Percentiles rank a stretch among this genome's conserved stretches.
These are phyloP conservation scores for Lepilemur septentrionalis DNA, from an alignment of 2,797 vertebrate species.

Conservation along the genomic window DNA sequence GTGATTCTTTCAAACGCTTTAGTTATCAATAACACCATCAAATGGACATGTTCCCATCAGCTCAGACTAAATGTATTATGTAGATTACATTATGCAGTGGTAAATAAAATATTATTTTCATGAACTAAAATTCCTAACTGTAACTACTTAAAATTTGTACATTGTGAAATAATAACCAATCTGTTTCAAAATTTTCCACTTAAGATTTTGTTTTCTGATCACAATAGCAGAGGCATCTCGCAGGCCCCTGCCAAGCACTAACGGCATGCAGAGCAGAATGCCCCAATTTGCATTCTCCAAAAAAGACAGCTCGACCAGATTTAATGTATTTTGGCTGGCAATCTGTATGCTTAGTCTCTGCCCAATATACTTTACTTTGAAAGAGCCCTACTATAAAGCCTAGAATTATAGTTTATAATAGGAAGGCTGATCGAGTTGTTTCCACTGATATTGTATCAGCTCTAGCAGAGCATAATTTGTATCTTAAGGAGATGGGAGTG, in stretches of 20 bases:
- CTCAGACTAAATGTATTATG: neutral
- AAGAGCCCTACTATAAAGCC: slow-evolving; percentile 68
- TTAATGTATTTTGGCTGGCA: slow-evolving; percentile 73
- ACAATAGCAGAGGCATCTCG: slow-evolving; percentile 9
- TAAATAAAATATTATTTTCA: neutral
- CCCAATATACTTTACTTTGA: slow-evolving; percentile 70
- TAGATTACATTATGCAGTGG: neutral
- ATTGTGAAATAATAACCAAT: slow-evolving; percentile 39
- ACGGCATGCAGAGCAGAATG: slow-evolving; percentile 20
- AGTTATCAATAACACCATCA: neutral
- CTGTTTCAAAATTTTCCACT: slow-evolving; percentile 30
- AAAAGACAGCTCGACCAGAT: slow-evolving; percentile 68
- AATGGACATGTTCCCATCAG: neutral
- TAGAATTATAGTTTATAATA: slow-evolving; percentile 76
- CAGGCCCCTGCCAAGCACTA: slow-evolving; percentile 18
- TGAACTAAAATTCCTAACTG: neutral
- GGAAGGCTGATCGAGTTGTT: slow-evolving; percentile 68
- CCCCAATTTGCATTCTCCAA: slow-evolving; percentile 56
- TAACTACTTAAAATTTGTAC: neutral
- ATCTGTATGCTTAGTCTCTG: slow-evolving; percentile 73
- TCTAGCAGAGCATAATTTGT: slow-evolving; percentile 49
- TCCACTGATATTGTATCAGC: slow-evolving; percentile 24
- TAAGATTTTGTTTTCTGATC: neutral
- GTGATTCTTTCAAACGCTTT: neutral
- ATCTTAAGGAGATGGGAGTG: slow-evolving; percentile 59